Evolutionary conservation across 1,140 invertebrate genomes (phyloP).

Genomic region (Calycopis cecrops): DNA sequence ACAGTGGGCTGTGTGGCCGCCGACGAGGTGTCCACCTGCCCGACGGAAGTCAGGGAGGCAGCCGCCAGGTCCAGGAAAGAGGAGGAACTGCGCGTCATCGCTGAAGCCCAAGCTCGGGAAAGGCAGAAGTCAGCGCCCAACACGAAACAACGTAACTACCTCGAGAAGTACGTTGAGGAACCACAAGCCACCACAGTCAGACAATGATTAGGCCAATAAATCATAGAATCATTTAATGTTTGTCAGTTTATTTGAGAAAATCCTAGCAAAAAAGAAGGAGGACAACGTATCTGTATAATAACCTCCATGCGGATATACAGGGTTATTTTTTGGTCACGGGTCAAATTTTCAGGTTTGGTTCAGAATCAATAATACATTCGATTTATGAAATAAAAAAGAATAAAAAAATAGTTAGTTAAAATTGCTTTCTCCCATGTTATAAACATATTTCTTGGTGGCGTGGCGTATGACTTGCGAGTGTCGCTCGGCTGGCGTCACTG

Average conservation of each 20-base stretch:
- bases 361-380: too few species aligned
- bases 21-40: constrained; percentile 51
- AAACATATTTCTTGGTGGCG: too few species aligned
- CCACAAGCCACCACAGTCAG: constrained; percentile 4
- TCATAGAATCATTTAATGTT: neutral
- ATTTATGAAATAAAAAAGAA: too few species aligned
- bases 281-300: too few species aligned
- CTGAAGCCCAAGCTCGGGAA: constrained; percentile 22
- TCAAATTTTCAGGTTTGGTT: too few species aligned
- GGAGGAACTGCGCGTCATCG: constrained; percentile 37
- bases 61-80: constrained; percentile 45
- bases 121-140: constrained; percentile 17
- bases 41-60: constrained; percentile 37
- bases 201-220: neutral
- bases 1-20: constrained; percentile 80
- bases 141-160: constrained; percentile 6
- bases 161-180: neutral
- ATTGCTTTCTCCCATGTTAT: too few species aligned
- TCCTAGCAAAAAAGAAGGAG: too few species aligned
- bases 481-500: too few species aligned
- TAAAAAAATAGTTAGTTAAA: too few species aligned
- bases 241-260: neutral
- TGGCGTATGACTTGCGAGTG: too few species aligned
- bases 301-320: too few species aligned
- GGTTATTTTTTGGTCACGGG: too few species aligned